Evolutionary conservation across 2,113 vertebrate genomes (phyloP), one percentile per base, ranked within the genome.

Genomic region (Cepphus grylle): DNA sequence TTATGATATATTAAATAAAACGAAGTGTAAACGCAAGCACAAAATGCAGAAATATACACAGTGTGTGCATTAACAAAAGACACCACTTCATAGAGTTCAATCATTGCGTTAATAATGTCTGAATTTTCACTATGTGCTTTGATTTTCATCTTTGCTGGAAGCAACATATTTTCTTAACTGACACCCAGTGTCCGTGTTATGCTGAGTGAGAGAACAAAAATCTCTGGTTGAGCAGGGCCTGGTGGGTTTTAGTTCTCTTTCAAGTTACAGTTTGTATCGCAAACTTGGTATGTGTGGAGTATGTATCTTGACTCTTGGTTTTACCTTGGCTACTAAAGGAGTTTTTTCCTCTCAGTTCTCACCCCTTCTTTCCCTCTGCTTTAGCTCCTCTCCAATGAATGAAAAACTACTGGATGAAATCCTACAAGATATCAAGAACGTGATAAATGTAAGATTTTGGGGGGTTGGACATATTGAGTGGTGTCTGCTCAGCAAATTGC

Each of bases 371-470:
- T 93, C 66, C 47, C 17, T 85, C 85, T 93, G 55, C 81, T 93
- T 71, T 93, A 62, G 53, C 49, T 88, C 66, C 38, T 38, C 15
- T 56, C 7, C 5, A 5, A 21, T 12, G 50, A 95, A 93, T 62
- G 70, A 43, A 89, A 81, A 95, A 18, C 21, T 82, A 16, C 45
- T 79, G 9, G 25, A 65, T 40, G 61, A 87, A 78, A 11, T 97
- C 50, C n/a, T 96, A 40, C 53, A 43, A 50, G 97, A 97, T 32
- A 95, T 96, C 81, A 97, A 94, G 66, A 69, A 63, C 14, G 81
- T 95, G 82, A 93, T 96, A 83, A 95, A 94, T 47, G 96, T 98
- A 98, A 96, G 95, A 70, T 52, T 88, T 88, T 71, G 18, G 11
- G 8, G 34, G 3, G 11, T 3, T 71, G 61, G n/a, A 42, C 2